phyloP scores from a whole-genome alignment of 1,140 invertebrate genomes.

The Tribolium castaneum region DNA sequence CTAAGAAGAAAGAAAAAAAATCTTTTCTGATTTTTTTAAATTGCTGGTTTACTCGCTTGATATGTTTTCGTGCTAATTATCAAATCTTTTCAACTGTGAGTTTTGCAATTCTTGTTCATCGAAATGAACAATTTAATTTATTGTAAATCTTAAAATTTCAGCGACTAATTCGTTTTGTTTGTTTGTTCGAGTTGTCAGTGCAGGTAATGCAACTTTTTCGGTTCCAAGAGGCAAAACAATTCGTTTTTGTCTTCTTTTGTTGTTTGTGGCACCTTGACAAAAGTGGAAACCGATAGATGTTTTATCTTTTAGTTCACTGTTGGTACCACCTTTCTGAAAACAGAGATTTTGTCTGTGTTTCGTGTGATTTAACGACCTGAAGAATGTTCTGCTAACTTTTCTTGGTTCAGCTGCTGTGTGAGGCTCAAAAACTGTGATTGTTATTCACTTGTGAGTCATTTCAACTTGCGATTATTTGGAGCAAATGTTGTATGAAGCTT shows the following conservation, averaged over 20 bases:
- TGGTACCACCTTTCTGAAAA: too few relatives aligned
- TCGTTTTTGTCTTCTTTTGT: not conserved
- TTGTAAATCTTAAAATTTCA: too few relatives aligned
- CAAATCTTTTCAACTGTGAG: too few relatives aligned
- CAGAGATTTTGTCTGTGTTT: not conserved
- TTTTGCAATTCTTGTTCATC: too few relatives aligned
- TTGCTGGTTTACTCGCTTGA: too few relatives aligned
- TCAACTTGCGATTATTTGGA: not conserved
- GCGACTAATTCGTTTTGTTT: too few relatives aligned
- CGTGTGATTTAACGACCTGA: not conserved
- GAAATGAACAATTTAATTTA: too few relatives aligned
- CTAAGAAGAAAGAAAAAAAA: too few relatives aligned
- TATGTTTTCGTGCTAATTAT: too few relatives aligned
- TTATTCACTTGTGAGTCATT: not conserved
- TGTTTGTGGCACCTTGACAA: not conserved
- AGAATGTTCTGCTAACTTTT: not conserved
- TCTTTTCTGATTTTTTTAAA: too few relatives aligned
- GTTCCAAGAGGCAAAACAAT: not conserved
- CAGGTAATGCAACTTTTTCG: not conserved
- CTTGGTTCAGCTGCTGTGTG: not conserved
- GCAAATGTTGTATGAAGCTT: not conserved
- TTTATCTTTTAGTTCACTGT: too few relatives aligned
- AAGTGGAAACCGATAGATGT: not conserved
- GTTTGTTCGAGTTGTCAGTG: not conserved
- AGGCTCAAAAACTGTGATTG: not conserved